phyloP scores from a whole-genome alignment of 2,113 vertebrate genomes.

The Symphodus melops region DNA sequence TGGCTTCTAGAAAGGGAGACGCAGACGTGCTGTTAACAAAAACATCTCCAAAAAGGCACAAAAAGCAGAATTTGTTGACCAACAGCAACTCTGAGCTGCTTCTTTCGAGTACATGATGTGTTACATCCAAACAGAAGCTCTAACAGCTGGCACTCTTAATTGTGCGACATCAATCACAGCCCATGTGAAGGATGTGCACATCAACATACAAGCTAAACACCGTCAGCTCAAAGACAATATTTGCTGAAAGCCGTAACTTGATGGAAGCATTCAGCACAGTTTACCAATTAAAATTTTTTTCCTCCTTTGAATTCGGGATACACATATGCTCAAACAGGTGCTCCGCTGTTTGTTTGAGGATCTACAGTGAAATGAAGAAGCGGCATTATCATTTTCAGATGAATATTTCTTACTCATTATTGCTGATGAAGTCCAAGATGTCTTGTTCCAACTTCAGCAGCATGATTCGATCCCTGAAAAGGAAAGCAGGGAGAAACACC shows the following conservation, averaged over 20 bases:
- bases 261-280: background rate
- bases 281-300: slow-evolving; percentile 7
- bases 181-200: slow-evolving; percentile 7
- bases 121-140: background rate
- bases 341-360: background rate
- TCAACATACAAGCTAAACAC: background rate
- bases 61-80: background rate
- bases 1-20: slow-evolving; percentile 84
- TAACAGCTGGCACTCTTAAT: slow-evolving; percentile 26
- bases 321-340: background rate
- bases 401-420: slow-evolving; percentile 92
- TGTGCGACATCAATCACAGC: slow-evolving; percentile 22
- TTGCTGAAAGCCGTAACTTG: background rate
- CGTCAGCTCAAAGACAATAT: background rate
- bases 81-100: background rate
- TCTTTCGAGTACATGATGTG: background rate
- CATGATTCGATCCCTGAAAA: slow-evolving; percentile 96
- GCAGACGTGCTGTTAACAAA: background rate
- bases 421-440: slow-evolving; percentile 99
- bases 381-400: background rate
- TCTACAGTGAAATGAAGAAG: background rate
- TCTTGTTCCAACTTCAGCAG: slow-evolving; percentile 99
- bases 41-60: background rate
- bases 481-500: background rate
- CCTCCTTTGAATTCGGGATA: background rate